phyloP scores from a whole-genome alignment of 1,140 invertebrate species.

The Dinothrombium tinctorium region DNA sequence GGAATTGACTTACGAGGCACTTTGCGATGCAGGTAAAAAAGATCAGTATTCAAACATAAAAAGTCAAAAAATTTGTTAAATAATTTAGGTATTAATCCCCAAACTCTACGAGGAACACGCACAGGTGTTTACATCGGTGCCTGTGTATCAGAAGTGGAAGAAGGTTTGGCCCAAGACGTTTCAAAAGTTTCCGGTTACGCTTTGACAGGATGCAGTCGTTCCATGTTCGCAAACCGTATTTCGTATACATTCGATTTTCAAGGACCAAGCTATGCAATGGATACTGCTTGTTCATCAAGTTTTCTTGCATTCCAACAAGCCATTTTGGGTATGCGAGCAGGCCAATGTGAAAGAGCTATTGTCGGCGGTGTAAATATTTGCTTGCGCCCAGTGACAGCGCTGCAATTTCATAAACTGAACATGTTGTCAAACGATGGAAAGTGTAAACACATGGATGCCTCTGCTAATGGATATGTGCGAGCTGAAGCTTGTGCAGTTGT shows the following conservation, averaged over 20 bases:
- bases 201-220: slow-evolving; percentile 65
- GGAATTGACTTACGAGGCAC: slow-evolving; percentile 78
- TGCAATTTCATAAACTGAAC: slow-evolving; percentile 26
- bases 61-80: no score
- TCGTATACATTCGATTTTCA: slow-evolving; percentile 78
- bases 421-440: slow-evolving; percentile 28
- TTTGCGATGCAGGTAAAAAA: slow-evolving; percentile 84
- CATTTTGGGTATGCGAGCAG: slow-evolving; percentile 24
- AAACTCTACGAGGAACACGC: slow-evolving; percentile 28
- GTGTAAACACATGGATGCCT: slow-evolving; percentile 31
- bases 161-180: slow-evolving; percentile 34
- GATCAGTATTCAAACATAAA: no score
- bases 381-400: slow-evolving; percentile 24
- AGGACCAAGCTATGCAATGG: slow-evolving; percentile 30
- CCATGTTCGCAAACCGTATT: slow-evolving; percentile 89
- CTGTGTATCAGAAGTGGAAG: slow-evolving; percentile 58
- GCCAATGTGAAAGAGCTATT: slow-evolving; percentile 28
- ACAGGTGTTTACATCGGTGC: slow-evolving; percentile 79
- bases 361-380: slow-evolving; percentile 27
- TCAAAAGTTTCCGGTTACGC: slow-evolving; percentile 54
- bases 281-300: slow-evolving; percentile 29
- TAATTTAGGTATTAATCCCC: slow-evolving; percentile 20
- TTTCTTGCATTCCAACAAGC: slow-evolving; percentile 24
- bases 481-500: slow-evolving; percentile 61
- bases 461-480: slow-evolving; percentile 16